Base-by-base conservation (phyloP, 2,888 invertebrate genomes). In the Lasioglossum villosulum region DNA sequence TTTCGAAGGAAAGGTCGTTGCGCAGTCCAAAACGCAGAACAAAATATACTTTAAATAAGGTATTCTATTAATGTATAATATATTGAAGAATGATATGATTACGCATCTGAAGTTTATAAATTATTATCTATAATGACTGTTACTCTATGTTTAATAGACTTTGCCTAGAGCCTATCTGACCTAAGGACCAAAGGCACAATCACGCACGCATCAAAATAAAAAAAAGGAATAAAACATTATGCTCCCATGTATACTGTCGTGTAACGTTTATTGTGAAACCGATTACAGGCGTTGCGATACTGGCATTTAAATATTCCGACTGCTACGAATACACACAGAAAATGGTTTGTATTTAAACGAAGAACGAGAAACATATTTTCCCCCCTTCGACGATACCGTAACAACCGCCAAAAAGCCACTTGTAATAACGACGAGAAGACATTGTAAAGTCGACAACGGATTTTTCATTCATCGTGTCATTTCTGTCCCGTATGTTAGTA, bases 161-260 rank as follows among this genome's bases (percentile, higher is more conserved):
- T 63, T 94, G 94, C 93, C 94, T 94, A 93, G 94, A 94, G 94
- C 94, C 94, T 93, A 94, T 90, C 92, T 93, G 93, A 95, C 92
- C 92, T 93, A 94, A 94, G 94, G 95, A 95, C 95, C 94, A 95
- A 95, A 94, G 94, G 94, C 95, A 94, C 94, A 94, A 94, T 93
- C 95, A 94, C 90, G 91, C 92, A 91, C 91, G 92, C 92, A 93
- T 93, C 88, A 93, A 89, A 37, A 37, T 4, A 63, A 63, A 63
- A 39, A 14, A 42, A 42, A 42, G 14, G 63, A 68, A 93, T 93
- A 92, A 94, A 93, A 91, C 92, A 94, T 92, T 92, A 92, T 92
- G 93, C 94, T 94, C 93, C 92, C 91, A 92, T 92, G 89, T 92
- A 42, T 42, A 92, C 88, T 90, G 91, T 91, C 90, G 90, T 90